Conservation (phyloP, 1,140 invertebrate genomes). For the Nixonia krombeini region DNA sequence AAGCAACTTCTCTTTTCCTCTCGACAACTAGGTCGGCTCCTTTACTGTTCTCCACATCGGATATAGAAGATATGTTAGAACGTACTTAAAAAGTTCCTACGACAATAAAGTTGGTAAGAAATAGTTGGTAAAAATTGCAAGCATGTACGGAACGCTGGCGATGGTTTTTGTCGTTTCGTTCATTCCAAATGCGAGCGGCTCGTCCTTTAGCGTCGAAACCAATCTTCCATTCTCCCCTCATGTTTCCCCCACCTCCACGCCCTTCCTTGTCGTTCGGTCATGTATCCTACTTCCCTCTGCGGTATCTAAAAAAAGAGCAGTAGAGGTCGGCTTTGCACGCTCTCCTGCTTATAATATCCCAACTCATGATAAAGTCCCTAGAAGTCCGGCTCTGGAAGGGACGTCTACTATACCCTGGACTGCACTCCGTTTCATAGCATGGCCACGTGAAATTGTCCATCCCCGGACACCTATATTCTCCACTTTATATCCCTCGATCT, state of each 20-base stretch:
- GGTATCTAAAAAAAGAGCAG: background rate
- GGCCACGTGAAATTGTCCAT: conserved; percentile 49
- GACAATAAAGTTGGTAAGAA: no score
- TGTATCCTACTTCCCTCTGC: conserved; percentile 12
- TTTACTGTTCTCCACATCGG: no score
- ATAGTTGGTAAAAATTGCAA: no score
- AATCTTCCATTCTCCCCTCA: background rate
- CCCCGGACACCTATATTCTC: conserved; percentile 48
- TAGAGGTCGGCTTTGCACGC: background rate
- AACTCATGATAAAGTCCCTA: conserved; percentile 24
- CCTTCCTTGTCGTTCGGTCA: background rate
- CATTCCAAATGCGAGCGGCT: background rate
- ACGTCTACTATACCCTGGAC: conserved; percentile 31
- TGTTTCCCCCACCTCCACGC: background rate
- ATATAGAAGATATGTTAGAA: no score
- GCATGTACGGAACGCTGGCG: no score
- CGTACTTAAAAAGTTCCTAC: no score
- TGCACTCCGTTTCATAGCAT: conserved; percentile 50
- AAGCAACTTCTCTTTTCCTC: no score
- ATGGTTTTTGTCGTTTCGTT: no score
- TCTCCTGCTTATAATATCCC: conserved; percentile 16
- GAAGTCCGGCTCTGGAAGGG: conserved; percentile 21
- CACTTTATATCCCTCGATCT: conserved; percentile 49
- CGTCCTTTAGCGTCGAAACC: background rate
- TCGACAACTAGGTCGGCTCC: no score